Evolutionary conservation across 1,140 invertebrate genomes (phyloP).

Genomic region (Zophobas atratus): DNA sequence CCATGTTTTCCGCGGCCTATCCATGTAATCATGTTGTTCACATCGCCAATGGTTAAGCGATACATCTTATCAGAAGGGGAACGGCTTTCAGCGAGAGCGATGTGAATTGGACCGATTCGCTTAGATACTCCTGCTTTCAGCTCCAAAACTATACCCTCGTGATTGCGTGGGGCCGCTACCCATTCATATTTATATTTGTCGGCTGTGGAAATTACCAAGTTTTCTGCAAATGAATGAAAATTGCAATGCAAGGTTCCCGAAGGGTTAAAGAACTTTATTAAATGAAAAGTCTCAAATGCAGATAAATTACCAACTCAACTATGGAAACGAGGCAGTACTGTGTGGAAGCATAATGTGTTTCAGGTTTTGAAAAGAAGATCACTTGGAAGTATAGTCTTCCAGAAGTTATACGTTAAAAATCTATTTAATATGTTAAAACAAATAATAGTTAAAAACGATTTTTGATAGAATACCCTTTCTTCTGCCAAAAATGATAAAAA

Average conservation of each 20-base stretch:
- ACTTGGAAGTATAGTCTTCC: too few relatives aligned
- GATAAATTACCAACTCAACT: constrained; percentile 12
- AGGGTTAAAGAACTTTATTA: constrained; percentile 17
- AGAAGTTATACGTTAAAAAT: too few relatives aligned
- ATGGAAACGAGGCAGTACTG: neutral
- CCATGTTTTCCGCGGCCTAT: constrained; percentile 77
- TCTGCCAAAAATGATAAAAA: too few relatives aligned
- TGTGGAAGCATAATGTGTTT: neutral
- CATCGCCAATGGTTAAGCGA: constrained; percentile 73
- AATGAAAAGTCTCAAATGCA: constrained; percentile 14
- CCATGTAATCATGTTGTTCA: constrained; percentile 71
- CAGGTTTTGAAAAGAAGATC: too few relatives aligned
- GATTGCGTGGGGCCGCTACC: constrained; percentile 74
- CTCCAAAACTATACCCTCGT: constrained; percentile 74
- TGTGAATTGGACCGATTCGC: constrained; percentile 70
- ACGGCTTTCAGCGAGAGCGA: constrained; percentile 71
- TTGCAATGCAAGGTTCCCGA: constrained; percentile 1
- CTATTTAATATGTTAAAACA: too few relatives aligned
- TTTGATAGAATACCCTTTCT: too few relatives aligned
- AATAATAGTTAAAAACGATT: too few relatives aligned
- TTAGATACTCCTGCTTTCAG: constrained; percentile 67
- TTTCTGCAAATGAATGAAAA: constrained; percentile 67
- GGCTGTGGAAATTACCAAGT: constrained; percentile 74
- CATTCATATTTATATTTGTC: constrained; percentile 77
- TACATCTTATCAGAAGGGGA: constrained; percentile 74